Evolutionary conservation across 2,888 invertebrate species (phyloP).

Genomic region (Nephrotoma guestfalica): DNA sequence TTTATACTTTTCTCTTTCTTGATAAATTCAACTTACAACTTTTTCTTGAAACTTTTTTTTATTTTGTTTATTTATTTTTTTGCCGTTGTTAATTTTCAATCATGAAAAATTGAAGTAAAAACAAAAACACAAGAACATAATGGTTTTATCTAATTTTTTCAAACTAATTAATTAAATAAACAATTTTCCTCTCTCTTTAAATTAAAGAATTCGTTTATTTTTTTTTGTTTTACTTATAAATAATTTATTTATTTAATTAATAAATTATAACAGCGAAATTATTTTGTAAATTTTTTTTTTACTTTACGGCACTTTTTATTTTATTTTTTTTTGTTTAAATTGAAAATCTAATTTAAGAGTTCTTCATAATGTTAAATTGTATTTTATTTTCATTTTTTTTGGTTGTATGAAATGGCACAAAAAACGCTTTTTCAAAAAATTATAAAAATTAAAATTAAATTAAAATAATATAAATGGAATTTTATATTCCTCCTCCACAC

Average conservation of each 20-base stretch:
- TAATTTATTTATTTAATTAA: neutral
- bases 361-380: neutral
- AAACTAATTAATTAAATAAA: neutral
- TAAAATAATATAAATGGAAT: neutral
- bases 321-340: neutral
- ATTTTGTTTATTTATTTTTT: neutral
- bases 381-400: neutral
- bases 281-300: neutral
- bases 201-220: neutral
- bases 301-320: neutral
- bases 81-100: neutral
- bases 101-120: neutral
- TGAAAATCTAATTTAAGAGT: neutral
- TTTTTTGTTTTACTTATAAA: neutral
- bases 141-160: neutral
- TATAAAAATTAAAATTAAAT: neutral
- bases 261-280: neutral
- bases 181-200: neutral
- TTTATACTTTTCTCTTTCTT: neutral
- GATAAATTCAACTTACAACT: neutral
- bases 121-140: neutral
- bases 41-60: neutral
- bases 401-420: neutral
- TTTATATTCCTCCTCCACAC: neutral
- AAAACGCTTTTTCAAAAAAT: neutral